Evolutionary conservation across 2,113 vertebrate genomes (phyloP).

Genomic region (Pantherophis guttatus): DNA sequence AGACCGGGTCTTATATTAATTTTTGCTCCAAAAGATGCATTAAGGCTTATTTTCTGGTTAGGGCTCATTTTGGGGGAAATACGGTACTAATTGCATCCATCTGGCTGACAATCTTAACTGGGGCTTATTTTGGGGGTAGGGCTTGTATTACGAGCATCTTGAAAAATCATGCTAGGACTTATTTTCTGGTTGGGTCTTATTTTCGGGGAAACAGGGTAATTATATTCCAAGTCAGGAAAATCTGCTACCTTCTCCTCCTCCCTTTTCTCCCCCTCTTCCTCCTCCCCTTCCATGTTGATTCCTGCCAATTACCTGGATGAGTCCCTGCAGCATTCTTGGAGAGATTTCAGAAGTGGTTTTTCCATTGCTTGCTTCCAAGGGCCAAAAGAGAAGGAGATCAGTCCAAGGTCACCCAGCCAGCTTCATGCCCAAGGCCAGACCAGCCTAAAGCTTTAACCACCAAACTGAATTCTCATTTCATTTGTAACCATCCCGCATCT

Average conservation of each 20-base stretch:
- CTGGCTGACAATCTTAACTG: too few relatives aligned
- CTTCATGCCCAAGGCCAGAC: neutral
- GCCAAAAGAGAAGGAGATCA: neutral
- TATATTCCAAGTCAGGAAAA: neutral
- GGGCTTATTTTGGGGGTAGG: too few relatives aligned
- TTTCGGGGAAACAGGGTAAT: neutral
- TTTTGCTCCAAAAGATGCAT: too few relatives aligned
- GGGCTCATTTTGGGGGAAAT: too few relatives aligned
- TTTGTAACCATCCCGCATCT: neutral
- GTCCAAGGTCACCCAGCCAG: neutral
- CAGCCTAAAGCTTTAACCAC: neutral
- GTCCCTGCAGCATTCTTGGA: neutral
- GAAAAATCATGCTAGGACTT: too few relatives aligned
- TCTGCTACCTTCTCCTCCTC: neutral
- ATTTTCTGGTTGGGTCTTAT: too few relatives aligned
- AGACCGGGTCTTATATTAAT: too few relatives aligned
- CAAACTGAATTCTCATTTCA: neutral
- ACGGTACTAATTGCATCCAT: too few relatives aligned
- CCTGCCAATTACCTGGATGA: neutral
- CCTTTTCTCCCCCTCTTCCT: neutral
- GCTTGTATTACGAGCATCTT: too few relatives aligned
- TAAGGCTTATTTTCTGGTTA: too few relatives aligned
- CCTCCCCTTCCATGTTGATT: neutral
- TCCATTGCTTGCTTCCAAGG: neutral
- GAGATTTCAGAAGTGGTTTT: neutral